Conservation (phyloP, 2,113 vertebrate genomes). For the Xenopus borealis region DNA sequence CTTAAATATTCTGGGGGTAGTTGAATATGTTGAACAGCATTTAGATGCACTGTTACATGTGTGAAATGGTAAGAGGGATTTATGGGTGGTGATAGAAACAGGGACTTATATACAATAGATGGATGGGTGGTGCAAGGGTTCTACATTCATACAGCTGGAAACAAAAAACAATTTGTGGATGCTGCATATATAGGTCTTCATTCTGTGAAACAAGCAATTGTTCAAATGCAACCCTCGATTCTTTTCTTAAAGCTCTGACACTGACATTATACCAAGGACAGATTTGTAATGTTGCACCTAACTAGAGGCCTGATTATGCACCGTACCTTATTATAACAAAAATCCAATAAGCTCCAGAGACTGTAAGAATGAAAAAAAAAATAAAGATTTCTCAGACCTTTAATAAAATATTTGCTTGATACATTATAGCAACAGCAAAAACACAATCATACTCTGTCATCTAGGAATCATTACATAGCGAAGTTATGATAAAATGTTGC, state of each 20-base stretch:
- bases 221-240: not conserved
- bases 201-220: conserved; percentile 20
- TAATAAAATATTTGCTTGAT: too few relatives aligned
- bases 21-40: too few relatives aligned
- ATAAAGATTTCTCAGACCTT: too few relatives aligned
- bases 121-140: conserved; percentile 58
- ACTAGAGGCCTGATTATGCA: too few relatives aligned
- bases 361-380: too few relatives aligned
- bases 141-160: conserved; percentile 12
- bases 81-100: conserved; percentile 48
- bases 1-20: too few relatives aligned
- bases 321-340: too few relatives aligned
- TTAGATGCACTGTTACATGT: too few relatives aligned
- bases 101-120: conserved; percentile 56
- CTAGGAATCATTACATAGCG: not conserved
- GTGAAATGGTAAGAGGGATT: conserved; percentile 9
- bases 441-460: not conserved
- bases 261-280: not conserved
- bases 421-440: too few relatives aligned
- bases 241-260: not conserved
- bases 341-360: too few relatives aligned
- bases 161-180: conserved; percentile 40
- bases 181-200: conserved; percentile 9
- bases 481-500: conserved; percentile 21
- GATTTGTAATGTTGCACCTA: too few relatives aligned